Base-by-base conservation (phyloP, 1,140 invertebrate genomes). In the Latrodectus geometricus region DNA sequence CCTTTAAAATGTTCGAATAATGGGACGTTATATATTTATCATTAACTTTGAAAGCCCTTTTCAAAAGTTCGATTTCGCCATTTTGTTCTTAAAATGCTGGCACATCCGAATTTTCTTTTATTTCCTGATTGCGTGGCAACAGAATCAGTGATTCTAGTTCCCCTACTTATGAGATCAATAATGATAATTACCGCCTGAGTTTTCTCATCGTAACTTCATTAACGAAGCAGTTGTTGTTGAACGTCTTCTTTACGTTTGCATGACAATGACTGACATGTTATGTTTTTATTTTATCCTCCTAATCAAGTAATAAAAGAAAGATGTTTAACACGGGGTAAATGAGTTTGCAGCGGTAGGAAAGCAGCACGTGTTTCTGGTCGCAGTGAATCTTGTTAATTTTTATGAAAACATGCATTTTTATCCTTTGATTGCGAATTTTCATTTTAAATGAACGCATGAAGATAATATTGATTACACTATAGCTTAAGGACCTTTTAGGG, bases 141-240 rank as follows among this genome's bases (percentile, higher is more conserved):
- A 61, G 54, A 61, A 4, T 61, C 11, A 61, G 17, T 61, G 54
- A 61, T 61, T 61, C 52, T 14, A 61, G 12, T 12, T 21, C n/a
- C 21, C 74, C 12, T 35, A 69, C 20, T 20, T 23, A 23, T 15
- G 11, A 56, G 54, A 76, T 76, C 74, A 76, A 76, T 76, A 76
- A 76, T 76, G 74, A 76, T 76, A 76, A 76, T 76, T 76, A 76
- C 54, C 74, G 21, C 56, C 23, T 56, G 54, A 23, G 54, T 56
- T 76, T 76, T 52, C 48, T 9, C 52, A n/a, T 17, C 74, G 54
- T 56, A 76, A 76, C 74, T 76, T 61, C 74, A 76, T 76, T 76
- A 76, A 23, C 20, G 73, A 76, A 76, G 21, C 74, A 61, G 52
- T 56, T 61, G 73, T 50, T 49, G 35, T 56, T 35, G 74, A 61